Percentiles rank a stretch among this genome's conserved stretches.
phyloP scores from a whole-genome alignment of 2,797 vertebrate species.

The Delichon dasypus region DNA sequence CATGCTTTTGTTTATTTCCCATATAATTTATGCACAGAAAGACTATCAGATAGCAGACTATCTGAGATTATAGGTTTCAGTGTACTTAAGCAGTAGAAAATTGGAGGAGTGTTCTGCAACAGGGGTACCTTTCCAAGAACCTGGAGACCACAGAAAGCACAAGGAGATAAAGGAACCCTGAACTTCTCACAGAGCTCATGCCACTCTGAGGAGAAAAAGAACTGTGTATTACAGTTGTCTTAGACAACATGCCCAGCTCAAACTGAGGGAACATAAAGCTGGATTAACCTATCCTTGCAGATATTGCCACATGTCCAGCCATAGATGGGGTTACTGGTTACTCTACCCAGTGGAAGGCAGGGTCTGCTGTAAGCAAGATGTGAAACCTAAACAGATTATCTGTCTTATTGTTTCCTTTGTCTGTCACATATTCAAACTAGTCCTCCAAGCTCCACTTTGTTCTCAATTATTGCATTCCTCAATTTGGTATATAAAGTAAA shows the following conservation, averaged over 20 bases:
- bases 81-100: background rate
- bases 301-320: background rate
- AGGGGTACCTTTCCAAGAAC: background rate
- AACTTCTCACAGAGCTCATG: background rate
- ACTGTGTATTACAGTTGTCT: background rate
- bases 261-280: background rate
- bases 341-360: background rate
- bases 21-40: background rate
- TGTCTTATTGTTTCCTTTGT: background rate
- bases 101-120: background rate
- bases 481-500: background rate
- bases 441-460: background rate
- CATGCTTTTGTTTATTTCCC: background rate
- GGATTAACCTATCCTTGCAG: background rate
- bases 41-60: background rate
- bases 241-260: background rate
- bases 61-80: background rate
- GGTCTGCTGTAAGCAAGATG: background rate
- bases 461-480: background rate
- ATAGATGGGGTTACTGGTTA: background rate
- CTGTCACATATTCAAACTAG: rapidly evolving
- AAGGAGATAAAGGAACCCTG: background rate
- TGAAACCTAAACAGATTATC: background rate
- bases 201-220: background rate
- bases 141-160: background rate